A percentile compares a stretch with the other conserved stretches of the same genome.
phyloP scores from a whole-genome alignment of 1,140 invertebrate species.

The Lepidurus apus region DNA sequence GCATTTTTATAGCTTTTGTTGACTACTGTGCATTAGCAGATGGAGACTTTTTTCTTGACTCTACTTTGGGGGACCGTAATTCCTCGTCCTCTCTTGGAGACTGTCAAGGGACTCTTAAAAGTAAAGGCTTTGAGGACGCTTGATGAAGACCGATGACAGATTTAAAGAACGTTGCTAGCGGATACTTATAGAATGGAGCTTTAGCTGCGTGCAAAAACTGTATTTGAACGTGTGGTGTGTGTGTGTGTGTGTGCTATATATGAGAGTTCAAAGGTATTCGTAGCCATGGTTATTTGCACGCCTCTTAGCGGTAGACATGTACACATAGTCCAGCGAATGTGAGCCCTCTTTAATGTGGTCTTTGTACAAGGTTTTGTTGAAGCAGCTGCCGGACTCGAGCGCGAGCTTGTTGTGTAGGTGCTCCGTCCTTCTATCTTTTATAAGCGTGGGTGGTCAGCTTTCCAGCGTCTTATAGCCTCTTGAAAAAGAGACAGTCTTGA shows the following conservation, averaged over 20 bases:
- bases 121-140: not conserved
- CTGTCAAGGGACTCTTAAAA: constrained; percentile 16
- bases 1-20: constrained; percentile 6
- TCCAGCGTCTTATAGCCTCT: constrained; percentile 9
- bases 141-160: constrained; percentile 18
- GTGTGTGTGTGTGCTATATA: not conserved
- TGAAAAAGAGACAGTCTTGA: not conserved
- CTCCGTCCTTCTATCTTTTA: not conserved
- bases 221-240: not conserved
- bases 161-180: not conserved
- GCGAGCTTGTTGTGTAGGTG: not conserved
- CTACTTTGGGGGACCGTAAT: not conserved
- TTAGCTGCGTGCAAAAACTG: not conserved
- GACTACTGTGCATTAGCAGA: constrained; percentile 6
- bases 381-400: constrained; percentile 3
- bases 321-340: not conserved
- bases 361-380: not conserved
- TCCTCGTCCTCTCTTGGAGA: not conserved
- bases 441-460: constrained; percentile 8
- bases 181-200: not conserved
- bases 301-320: constrained; percentile 1
- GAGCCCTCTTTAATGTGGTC: not conserved
- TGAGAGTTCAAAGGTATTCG: not conserved
- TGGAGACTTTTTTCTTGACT: not conserved
- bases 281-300: constrained; percentile 5